A percentile compares a stretch with the other conserved stretches of the same genome.
Conservation (phyloP, 2,888 invertebrate genomes). For the Callyntrura sp. region DNA sequence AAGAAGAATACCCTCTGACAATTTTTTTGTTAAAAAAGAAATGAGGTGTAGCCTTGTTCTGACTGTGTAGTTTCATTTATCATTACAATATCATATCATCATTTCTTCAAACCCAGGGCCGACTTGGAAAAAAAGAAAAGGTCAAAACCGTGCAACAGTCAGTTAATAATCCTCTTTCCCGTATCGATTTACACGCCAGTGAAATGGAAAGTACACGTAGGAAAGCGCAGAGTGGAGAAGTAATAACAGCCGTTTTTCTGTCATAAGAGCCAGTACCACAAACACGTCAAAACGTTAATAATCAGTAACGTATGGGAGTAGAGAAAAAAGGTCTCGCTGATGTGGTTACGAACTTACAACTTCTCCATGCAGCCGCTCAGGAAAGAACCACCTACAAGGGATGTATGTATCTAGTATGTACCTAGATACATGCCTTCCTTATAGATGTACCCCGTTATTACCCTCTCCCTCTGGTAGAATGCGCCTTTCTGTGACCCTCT, state of each 20-base stretch:
- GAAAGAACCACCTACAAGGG: neutral
- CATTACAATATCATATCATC: neutral
- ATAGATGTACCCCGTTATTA: neutral
- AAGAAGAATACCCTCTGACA: neutral
- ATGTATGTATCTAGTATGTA: neutral
- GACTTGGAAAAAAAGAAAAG: neutral
- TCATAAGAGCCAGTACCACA: slow-evolving; percentile 42
- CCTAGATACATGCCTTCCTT: no score
- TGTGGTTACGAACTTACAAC: slow-evolving; percentile 72
- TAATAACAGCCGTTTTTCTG: slow-evolving; percentile 23
- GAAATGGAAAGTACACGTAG: neutral
- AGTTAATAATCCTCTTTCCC: slow-evolving; percentile 27
- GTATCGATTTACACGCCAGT: neutral
- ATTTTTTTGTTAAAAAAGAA: slow-evolving; percentile 10
- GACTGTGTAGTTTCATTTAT: neutral
- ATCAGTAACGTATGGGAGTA: slow-evolving; percentile 73
- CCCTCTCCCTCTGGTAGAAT: slow-evolving; percentile 41
- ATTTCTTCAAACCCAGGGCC: neutral
- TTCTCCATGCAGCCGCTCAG: slow-evolving; percentile 33
- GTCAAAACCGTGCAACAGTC: slow-evolving; percentile 59
- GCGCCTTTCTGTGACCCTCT: slow-evolving; percentile 76
- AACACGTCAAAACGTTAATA: slow-evolving; percentile 70
- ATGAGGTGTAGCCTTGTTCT: neutral
- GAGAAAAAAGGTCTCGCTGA: slow-evolving; percentile 58
- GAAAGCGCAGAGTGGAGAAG: slow-evolving; percentile 4